Conservation (phyloP, 2,113 vertebrate species). For the Platysternon megacephalum region DNA sequence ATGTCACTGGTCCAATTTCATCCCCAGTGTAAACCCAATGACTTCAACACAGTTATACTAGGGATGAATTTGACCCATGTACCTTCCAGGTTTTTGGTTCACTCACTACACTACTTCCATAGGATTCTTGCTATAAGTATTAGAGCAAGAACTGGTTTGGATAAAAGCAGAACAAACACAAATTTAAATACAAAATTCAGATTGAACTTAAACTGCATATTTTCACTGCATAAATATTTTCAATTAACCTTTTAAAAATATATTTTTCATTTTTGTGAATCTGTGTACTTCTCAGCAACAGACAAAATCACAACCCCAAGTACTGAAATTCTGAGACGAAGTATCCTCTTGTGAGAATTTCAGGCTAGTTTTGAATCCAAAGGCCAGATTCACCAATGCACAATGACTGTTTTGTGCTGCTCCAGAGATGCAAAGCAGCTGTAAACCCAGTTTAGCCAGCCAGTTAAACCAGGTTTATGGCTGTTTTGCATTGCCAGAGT, state of each 20-base stretch:
- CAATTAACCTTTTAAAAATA: not conserved
- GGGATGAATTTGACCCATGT: not conserved
- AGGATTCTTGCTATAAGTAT: conserved; percentile 23
- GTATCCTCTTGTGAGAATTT: not conserved
- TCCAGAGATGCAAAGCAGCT: not conserved
- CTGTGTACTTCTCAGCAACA: not conserved
- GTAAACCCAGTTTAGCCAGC: not conserved
- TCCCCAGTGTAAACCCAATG: not conserved
- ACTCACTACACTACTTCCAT: not conserved
- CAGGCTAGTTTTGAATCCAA: not conserved
- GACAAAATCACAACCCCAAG: not conserved
- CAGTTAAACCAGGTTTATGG: not conserved
- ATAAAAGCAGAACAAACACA: conserved; percentile 22
- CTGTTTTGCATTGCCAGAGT: not conserved
- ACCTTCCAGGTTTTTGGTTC: conserved; percentile 20
- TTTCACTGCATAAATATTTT: not conserved
- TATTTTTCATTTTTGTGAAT: conserved; percentile 13
- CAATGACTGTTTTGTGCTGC: not conserved
- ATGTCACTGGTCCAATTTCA: not conserved
- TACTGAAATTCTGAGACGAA: not conserved
- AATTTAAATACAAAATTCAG: not conserved
- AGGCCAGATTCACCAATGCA: not conserved
- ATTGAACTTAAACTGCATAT: conserved; percentile 6
- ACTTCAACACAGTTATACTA: conserved; percentile 1
- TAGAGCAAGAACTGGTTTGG: not conserved